A percentile compares a stretch with the other conserved stretches of the same genome.
Evolutionary conservation across 2,888 invertebrate species (phyloP).

Genomic region (Petrolisthes manimaculis): DNA sequence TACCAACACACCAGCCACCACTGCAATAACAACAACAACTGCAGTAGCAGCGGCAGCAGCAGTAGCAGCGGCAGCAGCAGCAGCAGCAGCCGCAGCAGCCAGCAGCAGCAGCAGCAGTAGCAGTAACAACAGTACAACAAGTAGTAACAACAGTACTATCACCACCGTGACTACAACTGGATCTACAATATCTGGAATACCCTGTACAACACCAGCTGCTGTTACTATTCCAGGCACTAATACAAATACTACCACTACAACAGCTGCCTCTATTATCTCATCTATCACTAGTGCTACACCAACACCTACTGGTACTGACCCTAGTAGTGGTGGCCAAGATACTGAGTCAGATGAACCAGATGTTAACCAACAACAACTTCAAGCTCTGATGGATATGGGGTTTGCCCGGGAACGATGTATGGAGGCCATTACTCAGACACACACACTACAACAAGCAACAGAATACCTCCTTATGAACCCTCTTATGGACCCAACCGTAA

Average conservation of each 20-base stretch:
- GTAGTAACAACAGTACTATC: background rate
- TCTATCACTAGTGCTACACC: slow-evolving; percentile 1
- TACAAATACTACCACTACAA: slow-evolving; percentile 50
- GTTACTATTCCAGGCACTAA: background rate
- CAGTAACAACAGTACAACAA: background rate
- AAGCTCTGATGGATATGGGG: slow-evolving; percentile 85
- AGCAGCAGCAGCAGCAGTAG: too few species aligned
- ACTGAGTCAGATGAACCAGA: slow-evolving; percentile 67
- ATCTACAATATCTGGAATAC: slow-evolving; percentile 1
- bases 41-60: slow-evolving; percentile 19
- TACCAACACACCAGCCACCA: slow-evolving; percentile 8
- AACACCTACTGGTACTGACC: slow-evolving; percentile 12
- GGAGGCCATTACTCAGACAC: slow-evolving; percentile 79
- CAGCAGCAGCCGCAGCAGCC: slow-evolving; percentile 25
- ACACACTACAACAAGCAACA: slow-evolving; percentile 83
- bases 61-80: slow-evolving; percentile 31
- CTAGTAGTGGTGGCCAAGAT: slow-evolving; percentile 25
- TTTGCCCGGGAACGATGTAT: slow-evolving; percentile 80
- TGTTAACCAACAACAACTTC: slow-evolving; percentile 76
- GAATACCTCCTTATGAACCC: slow-evolving; percentile 79
- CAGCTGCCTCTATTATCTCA: slow-evolving; percentile 40
- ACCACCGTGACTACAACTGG: too few species aligned
- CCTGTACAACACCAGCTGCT: background rate
- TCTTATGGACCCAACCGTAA: slow-evolving; percentile 66
- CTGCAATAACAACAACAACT: slow-evolving; percentile 31